Percentiles rank a stretch among this genome's conserved stretches.
These are phyloP conservation scores for Amphipoea oculea DNA, from an alignment of 2,888 invertebrate species.

Conservation along the genomic window DNA sequence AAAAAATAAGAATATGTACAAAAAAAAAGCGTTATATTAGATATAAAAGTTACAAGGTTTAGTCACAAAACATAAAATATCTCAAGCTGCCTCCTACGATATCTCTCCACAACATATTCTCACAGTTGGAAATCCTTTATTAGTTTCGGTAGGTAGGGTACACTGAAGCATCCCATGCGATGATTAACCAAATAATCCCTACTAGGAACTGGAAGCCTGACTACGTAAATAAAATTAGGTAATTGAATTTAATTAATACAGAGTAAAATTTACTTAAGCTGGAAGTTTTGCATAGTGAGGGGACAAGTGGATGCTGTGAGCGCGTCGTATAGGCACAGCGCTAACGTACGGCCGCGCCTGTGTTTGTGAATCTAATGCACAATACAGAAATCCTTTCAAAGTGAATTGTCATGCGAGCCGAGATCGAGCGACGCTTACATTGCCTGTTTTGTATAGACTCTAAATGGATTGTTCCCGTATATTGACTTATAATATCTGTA, in stretches of 20 bases:
- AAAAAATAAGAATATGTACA: conserved; percentile 16
- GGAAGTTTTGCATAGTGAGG: conserved; percentile 43
- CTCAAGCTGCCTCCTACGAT: conserved; percentile 16
- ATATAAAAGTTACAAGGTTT: conserved; percentile 34
- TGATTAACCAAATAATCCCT: conserved; percentile 49
- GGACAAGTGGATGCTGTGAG: conserved; percentile 31
- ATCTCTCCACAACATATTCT: conserved; percentile 30
- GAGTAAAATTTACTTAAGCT: conserved; percentile 57
- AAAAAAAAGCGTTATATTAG: conserved; percentile 17
- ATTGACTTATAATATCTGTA: conserved; percentile 10
- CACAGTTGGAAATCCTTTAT: conserved; percentile 38
- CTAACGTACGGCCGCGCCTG: conserved; percentile 15
- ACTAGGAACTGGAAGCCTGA: conserved; percentile 37
- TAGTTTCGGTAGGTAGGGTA: conserved; percentile 27
- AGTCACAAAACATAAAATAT: conserved; percentile 35
- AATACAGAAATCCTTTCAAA: conserved; percentile 67
- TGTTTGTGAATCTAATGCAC: conserved; percentile 57
- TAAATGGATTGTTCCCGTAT: conserved; percentile 40
- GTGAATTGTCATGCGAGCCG: conserved; percentile 69
- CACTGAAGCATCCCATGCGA: conserved; percentile 27
- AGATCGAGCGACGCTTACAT: conserved; percentile 59
- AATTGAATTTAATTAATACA: conserved; percentile 71
- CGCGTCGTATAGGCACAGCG: conserved; percentile 34
- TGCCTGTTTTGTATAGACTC: conserved; percentile 31
- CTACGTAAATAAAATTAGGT: conserved; percentile 63